Conservation (phyloP, 2,113 vertebrate genomes). For the Coptodon rendalli region DNA sequence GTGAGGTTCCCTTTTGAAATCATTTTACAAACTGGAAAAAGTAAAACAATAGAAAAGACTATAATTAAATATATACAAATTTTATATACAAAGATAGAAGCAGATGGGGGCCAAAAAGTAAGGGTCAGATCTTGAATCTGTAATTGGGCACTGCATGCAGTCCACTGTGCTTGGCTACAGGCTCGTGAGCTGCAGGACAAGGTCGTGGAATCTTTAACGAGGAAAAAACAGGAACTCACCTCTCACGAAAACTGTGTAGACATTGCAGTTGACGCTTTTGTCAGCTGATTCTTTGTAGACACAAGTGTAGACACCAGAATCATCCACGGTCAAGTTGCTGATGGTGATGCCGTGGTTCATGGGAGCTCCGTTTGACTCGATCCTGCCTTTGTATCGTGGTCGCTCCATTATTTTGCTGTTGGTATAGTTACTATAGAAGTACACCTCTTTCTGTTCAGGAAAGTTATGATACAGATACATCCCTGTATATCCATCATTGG, state of each 20-base stretch:
- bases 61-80: background rate
- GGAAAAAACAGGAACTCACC: background rate
- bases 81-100: background rate
- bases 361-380: fast-evolving
- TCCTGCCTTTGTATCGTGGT: fast-evolving
- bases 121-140: background rate
- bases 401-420: fast-evolving
- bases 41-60: background rate
- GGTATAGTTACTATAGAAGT: background rate
- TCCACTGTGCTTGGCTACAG: too few species aligned
- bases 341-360: background rate
- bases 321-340: background rate
- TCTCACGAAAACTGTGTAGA: background rate
- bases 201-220: background rate
- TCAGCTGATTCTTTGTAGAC: fast-evolving
- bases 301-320: slow-evolving; percentile 33
- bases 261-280: fast-evolving
- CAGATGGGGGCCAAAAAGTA: background rate
- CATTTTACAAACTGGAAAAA: background rate
- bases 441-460: fast-evolving
- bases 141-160: background rate
- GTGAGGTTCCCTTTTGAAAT: background rate
- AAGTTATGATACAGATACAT: slow-evolving; percentile 16
- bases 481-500: fast-evolving
- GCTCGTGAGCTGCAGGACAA: fast-evolving